Conservation (phyloP, 2,797 vertebrate species). For the Cossypha caffra region DNA sequence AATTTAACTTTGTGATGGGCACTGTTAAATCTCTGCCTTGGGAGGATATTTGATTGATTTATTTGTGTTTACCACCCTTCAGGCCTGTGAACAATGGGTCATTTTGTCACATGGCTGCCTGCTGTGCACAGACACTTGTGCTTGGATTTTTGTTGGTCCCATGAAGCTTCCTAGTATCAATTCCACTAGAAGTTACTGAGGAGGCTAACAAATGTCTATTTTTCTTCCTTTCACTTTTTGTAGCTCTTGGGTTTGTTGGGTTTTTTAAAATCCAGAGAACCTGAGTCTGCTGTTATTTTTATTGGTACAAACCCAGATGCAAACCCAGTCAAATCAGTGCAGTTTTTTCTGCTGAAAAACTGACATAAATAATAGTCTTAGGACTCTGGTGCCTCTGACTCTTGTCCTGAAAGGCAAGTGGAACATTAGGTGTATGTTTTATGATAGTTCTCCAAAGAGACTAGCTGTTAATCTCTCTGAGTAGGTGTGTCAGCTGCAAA, state of each 20-base stretch:
- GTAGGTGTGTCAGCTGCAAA: conserved; percentile 73
- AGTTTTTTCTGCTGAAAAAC: conserved; percentile 13
- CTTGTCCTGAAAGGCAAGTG: conserved; percentile 62
- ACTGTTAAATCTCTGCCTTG: neutral
- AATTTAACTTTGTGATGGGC: neutral
- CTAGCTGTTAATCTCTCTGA: conserved; percentile 67
- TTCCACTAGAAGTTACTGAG: neutral
- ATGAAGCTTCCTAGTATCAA: neutral
- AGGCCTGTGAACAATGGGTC: neutral
- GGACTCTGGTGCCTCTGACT: conserved; percentile 19
- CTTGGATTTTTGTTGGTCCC: neutral
- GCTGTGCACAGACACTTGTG: neutral
- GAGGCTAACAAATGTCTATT: neutral
- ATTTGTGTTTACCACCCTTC: neutral
- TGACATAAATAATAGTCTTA: conserved; percentile 12
- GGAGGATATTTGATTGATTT: neutral
- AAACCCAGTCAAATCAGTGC: neutral
- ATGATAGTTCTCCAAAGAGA: conserved; percentile 69
- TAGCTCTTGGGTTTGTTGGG: neutral
- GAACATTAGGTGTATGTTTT: conserved; percentile 57
- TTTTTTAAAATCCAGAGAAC: neutral
- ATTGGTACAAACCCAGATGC: neutral
- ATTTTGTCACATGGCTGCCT: rapidly evolving
- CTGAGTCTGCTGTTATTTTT: neutral
- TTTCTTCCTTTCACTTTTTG: neutral